Conservation (phyloP, 1,140 invertebrate genomes). For the Helicoverpa armigera region DNA sequence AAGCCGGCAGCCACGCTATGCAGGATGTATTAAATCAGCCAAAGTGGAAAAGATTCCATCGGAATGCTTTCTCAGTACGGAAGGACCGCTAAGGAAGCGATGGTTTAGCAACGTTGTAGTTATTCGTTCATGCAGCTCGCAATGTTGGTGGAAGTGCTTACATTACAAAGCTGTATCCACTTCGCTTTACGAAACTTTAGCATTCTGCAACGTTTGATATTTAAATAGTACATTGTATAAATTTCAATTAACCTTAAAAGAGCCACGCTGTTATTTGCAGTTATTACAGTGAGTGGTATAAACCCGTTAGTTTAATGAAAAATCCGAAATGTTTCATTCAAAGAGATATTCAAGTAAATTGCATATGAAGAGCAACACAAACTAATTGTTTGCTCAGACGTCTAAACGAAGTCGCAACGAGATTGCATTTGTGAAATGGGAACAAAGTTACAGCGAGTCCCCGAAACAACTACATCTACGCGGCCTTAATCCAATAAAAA, state of each 20-base stretch:
- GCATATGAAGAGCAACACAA: slow-evolving; percentile 46
- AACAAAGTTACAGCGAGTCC: slow-evolving; percentile 48
- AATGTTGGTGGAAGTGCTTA: slow-evolving; percentile 7
- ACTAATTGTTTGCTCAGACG: slow-evolving; percentile 56
- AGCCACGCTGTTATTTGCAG: neutral
- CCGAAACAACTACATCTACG: slow-evolving; percentile 19
- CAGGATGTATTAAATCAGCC: slow-evolving; percentile 45
- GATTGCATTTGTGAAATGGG: slow-evolving; percentile 59
- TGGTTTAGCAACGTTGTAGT: slow-evolving; percentile 25
- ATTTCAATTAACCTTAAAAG: too few relatives aligned
- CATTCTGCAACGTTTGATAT: neutral
- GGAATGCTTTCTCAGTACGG: slow-evolving; percentile 35
- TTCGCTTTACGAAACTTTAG: neutral
- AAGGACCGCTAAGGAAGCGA: slow-evolving; percentile 31
- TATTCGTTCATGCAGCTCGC: slow-evolving; percentile 30
- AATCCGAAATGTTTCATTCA: slow-evolving; percentile 17
- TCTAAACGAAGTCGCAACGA: slow-evolving; percentile 59
- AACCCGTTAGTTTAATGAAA: slow-evolving; percentile 2
- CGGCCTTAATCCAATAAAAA: slow-evolving; percentile 45
- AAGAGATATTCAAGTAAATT: slow-evolving; percentile 38
- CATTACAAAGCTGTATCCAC: slow-evolving; percentile 16
- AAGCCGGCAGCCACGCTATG: slow-evolving; percentile 25
- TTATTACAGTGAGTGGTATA: neutral
- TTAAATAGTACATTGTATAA: too few relatives aligned
- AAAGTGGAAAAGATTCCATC: slow-evolving; percentile 44